phyloP scores from a whole-genome alignment of 2,113 vertebrate genomes.

The Hassar affinis region DNA sequence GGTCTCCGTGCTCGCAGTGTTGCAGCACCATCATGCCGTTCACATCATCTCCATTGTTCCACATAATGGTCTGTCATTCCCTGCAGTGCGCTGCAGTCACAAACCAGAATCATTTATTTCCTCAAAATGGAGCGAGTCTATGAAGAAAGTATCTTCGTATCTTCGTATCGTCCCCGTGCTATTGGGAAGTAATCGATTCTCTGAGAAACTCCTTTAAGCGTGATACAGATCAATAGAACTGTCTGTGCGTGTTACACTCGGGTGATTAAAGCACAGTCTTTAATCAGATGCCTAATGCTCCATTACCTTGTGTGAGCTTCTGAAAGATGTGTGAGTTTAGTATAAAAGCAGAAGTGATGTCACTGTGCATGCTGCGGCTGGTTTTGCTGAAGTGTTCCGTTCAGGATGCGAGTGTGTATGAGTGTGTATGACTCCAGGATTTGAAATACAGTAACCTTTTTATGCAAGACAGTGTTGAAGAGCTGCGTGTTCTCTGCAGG shows the following conservation, averaged over 20 bases:
- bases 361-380: not conserved
- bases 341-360: not conserved
- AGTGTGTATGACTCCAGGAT: not conserved
- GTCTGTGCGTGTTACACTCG: constrained; percentile 29
- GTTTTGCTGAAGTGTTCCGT: not conserved
- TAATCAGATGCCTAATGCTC: constrained; percentile 22
- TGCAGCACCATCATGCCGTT: not conserved
- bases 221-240: constrained; percentile 23
- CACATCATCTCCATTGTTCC: not conserved
- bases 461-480: constrained; percentile 6
- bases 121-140: not conserved
- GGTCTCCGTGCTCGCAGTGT: not conserved
- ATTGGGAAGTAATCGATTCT: constrained; percentile 20
- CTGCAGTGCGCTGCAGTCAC: not conserved
- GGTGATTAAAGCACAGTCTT: constrained; percentile 33
- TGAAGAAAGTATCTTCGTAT: not conserved
- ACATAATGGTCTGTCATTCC: not conserved
- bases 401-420: not conserved
- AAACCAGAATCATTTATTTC: not conserved
- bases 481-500: not conserved
- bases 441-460: constrained; percentile 23
- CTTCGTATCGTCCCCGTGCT: not conserved
- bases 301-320: not conserved
- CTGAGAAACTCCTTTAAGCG: not conserved
- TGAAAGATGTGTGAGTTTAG: not conserved